Percentiles rank a stretch among this genome's conserved stretches.
Conservation (phyloP, 2,888 invertebrate species). For the Drosophila ustulata region DNA sequence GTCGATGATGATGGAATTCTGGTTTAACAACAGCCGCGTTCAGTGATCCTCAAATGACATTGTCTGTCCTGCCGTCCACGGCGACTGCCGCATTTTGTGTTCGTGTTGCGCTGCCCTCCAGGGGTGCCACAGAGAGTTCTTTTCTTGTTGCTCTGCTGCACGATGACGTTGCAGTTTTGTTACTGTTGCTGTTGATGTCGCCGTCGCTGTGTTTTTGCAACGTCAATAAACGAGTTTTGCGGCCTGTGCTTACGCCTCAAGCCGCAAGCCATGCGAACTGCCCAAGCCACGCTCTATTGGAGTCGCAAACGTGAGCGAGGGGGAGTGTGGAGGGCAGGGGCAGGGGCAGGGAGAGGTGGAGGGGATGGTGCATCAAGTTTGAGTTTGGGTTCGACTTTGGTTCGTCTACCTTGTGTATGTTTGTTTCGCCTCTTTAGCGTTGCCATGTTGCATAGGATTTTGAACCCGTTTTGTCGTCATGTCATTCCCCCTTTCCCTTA, state of each 20-base stretch:
- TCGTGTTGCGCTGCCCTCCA: constrained; percentile 19
- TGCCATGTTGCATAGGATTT: constrained; percentile 82
- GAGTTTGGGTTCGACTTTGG: constrained; percentile 63
- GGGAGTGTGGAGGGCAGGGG: neutral
- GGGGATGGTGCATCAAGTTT: constrained; percentile 14
- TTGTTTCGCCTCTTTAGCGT: constrained; percentile 40
- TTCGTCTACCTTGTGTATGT: constrained; percentile 67
- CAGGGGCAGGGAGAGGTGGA: neutral
- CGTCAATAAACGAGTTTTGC: constrained; percentile 67
- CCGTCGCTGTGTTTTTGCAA: constrained; percentile 41
- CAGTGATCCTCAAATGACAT: constrained; percentile 53
- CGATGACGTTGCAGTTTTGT: constrained; percentile 71
- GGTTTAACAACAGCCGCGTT: constrained; percentile 58
- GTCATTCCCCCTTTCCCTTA: constrained; percentile 17
- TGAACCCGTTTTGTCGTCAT: constrained; percentile 79
- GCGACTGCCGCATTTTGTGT: constrained; percentile 4
- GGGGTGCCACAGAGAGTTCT: constrained; percentile 28
- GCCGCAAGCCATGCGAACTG: constrained; percentile 34
- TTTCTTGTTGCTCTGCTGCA: constrained; percentile 17
- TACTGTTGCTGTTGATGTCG: constrained; percentile 16
- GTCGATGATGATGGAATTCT: constrained; percentile 51
- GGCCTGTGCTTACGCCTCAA: constrained; percentile 43
- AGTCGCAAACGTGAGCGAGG: constrained; percentile 13
- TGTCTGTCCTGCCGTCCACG: constrained; percentile 17
- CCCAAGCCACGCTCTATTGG: constrained; percentile 71